Evolutionary conservation across 2,797 vertebrate genomes (phyloP).

Genomic region (Silurus lanzhouensis): DNA sequence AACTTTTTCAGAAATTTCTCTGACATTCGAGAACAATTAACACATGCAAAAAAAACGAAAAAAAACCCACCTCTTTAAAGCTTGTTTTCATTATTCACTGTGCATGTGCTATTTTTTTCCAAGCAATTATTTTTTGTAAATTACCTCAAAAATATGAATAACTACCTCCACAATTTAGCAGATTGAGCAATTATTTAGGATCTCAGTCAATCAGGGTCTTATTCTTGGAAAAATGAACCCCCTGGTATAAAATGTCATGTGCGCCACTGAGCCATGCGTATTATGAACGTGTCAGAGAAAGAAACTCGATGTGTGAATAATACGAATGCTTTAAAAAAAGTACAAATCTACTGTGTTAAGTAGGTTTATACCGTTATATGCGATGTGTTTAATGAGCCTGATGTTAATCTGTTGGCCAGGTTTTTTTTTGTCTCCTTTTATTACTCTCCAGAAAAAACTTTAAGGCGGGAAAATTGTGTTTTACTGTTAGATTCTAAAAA

Average conservation of each 20-base stretch:
- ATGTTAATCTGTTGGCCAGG: not conserved
- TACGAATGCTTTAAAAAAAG: not conserved
- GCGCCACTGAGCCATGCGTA: not conserved
- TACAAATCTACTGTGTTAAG: not conserved
- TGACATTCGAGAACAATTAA: slow-evolving; percentile 14
- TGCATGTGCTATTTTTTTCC: not conserved
- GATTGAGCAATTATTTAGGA: slow-evolving; percentile 15
- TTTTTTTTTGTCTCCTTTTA: not conserved
- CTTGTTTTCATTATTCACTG: not conserved
- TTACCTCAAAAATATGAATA: not conserved
- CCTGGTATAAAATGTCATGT: not conserved
- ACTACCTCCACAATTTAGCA: slow-evolving; percentile 11
- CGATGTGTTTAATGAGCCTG: not conserved
- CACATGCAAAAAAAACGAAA: not conserved
- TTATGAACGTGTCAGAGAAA: not conserved
- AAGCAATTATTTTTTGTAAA: not conserved
- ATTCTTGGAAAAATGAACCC: slow-evolving; percentile 1
- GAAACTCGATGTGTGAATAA: not conserved
- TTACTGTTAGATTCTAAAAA: not conserved
- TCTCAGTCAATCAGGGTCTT: slow-evolving; percentile 3
- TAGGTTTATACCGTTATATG: not conserved
- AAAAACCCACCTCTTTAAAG: not conserved
- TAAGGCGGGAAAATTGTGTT: not conserved
- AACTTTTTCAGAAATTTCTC: not conserved
- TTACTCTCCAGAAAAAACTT: not conserved